phyloP scores from a whole-genome alignment of 2,888 invertebrate species.

The Ichneumoninae sp. region DNA sequence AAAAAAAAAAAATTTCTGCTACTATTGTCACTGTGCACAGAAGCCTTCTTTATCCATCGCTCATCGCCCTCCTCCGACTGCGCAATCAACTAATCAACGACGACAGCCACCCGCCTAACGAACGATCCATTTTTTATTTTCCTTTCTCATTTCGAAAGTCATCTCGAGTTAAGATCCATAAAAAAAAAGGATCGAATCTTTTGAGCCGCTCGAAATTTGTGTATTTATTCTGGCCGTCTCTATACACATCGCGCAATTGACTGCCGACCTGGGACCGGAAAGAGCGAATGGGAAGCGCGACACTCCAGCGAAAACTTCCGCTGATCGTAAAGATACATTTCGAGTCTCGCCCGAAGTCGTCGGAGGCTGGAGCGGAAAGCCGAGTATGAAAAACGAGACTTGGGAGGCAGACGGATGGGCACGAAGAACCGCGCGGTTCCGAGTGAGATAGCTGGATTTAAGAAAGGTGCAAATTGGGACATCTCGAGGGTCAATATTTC shows the following conservation, averaged over 20 bases:
- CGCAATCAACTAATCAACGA: conserved; percentile 21
- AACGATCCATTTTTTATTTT: not conserved
- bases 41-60: conserved; percentile 6
- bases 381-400: conserved; percentile 11
- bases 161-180: not conserved
- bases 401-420: not conserved
- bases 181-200: not conserved
- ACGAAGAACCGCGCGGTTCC: not conserved
- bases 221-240: conserved; percentile 14
- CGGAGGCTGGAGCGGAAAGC: conserved; percentile 33
- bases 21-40: conserved; percentile 39
- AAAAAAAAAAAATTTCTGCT: conserved; percentile 11
- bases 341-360: not conserved
- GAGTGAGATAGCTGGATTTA: conserved; percentile 10
- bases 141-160: conserved; percentile 1
- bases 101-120: conserved; percentile 12
- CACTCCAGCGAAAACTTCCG: conserved; percentile 44
- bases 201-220: conserved; percentile 15
- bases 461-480: conserved; percentile 60
- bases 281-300: conserved; percentile 2
- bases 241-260: conserved; percentile 31
- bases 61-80: conserved; percentile 8
- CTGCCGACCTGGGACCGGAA: conserved; percentile 8
- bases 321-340: conserved; percentile 58
- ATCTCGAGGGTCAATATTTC: conserved; percentile 65